Percentiles rank a stretch among this genome's conserved stretches.
phyloP scores from a whole-genome alignment of 2,888 invertebrate species.

The Limnephilus auricula region DNA sequence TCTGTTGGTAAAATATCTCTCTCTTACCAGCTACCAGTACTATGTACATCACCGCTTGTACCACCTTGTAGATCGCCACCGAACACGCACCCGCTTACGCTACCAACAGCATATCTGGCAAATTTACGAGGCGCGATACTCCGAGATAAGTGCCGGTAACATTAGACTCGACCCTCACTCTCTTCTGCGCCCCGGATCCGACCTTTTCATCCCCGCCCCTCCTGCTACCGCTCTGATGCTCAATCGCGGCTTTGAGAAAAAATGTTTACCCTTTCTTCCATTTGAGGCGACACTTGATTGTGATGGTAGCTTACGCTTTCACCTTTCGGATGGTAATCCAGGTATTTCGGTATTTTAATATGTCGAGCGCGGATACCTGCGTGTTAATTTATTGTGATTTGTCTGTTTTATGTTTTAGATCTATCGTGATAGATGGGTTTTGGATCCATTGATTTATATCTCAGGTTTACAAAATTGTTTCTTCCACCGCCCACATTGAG shows the following conservation, averaged over 20 bases:
- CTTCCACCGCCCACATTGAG: too few species aligned
- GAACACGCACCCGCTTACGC: conserved; percentile 36
- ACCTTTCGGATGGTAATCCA: conserved; percentile 11
- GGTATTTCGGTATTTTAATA: background rate
- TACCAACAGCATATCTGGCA: conserved; percentile 6
- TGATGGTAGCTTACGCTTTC: conserved; percentile 15
- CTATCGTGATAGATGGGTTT: background rate
- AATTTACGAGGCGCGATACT: conserved; percentile 46
- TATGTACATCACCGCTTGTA: conserved; percentile 5
- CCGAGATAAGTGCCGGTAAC: conserved; percentile 39
- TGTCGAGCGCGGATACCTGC: conserved; percentile 29
- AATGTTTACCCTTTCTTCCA: background rate
- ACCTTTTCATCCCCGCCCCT: conserved; percentile 3
- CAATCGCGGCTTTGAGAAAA: background rate
- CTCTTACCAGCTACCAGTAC: background rate
- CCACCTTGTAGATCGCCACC: conserved; percentile 25
- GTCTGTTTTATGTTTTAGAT: background rate
- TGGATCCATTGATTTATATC: too few species aligned
- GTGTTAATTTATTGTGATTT: conserved; percentile 29
- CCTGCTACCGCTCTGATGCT: background rate
- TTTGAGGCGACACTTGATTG: conserved; percentile 7
- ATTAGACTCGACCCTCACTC: conserved; percentile 27
- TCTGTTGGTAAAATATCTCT: background rate
- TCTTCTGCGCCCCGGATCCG: conserved; percentile 15
- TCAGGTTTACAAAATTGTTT: too few species aligned